Evolutionary conservation across 2,797 vertebrate species (phyloP).

Genomic region (Melanotaenia pygmaea): DNA sequence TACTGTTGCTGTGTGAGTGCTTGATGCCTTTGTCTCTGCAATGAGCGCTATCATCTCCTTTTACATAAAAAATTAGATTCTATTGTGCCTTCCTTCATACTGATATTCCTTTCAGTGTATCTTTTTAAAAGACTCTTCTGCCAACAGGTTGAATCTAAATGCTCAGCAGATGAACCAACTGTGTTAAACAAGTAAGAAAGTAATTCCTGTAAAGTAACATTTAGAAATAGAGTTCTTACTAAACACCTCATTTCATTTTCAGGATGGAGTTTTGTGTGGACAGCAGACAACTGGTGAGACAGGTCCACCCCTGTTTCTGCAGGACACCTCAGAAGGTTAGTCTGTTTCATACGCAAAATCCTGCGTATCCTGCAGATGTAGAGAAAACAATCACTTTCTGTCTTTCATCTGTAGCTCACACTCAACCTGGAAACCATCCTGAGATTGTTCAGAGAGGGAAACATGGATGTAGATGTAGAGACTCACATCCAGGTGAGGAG

Average conservation of each 20-base stretch:
- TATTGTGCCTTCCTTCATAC: not conserved
- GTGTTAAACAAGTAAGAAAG: slow-evolving; percentile 31
- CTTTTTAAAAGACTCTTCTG: rapidly evolving
- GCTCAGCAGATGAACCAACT: not conserved
- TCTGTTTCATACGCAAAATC: not conserved
- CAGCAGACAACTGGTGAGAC: not conserved
- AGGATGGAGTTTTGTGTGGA: slow-evolving; percentile 39
- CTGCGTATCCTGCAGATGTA: not conserved
- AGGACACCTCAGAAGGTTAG: slow-evolving; percentile 41
- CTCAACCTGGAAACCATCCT: slow-evolving; percentile 49
- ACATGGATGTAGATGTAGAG: not conserved
- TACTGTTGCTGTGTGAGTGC: not conserved
- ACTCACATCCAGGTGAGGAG: slow-evolving; percentile 45
- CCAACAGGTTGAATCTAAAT: slow-evolving; percentile 37
- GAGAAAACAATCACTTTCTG: too few relatives aligned
- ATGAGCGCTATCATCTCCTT: not conserved
- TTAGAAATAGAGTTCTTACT: not conserved
- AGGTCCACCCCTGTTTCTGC: not conserved
- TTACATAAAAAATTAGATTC: not conserved
- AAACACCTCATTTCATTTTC: not conserved
- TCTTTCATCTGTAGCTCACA: slow-evolving; percentile 26
- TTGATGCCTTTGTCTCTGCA: not conserved
- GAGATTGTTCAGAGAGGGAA: slow-evolving; percentile 38
- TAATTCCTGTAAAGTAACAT: not conserved
- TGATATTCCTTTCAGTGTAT: not conserved